Base-by-base conservation (phyloP, 1,140 invertebrate genomes). In the Proctacanthus coquilletti region DNA sequence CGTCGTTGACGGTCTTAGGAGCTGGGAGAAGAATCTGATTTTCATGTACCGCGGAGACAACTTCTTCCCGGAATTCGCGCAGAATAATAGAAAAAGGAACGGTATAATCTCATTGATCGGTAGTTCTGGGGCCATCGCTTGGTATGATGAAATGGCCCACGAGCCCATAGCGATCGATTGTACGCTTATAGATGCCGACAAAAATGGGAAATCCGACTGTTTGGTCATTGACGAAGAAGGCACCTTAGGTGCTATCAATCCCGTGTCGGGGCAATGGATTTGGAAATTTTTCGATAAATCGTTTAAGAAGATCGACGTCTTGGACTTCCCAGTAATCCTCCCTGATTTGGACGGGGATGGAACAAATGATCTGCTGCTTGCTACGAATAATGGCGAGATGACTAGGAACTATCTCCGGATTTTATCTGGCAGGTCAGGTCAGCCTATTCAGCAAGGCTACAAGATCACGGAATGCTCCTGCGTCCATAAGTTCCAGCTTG, bases 301-400 rank as follows among this genome's bases (percentile, higher is more conserved):
- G 41, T 61, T 46, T 36, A 65, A 48, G 39, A 66, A 64, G 60
- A 40, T 70, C 33, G 62, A 60, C 40, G 53, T 58, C 10, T 61
- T 77, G 17, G 72, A 77, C 46, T 74, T 83, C 46, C 80, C 80
- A 2, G 49, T 80, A 10, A 51, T 77, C n/a, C 45, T 82, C 31
- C 71, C 75, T 20, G 81, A 84, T 54, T 60, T 81, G 17, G 69
- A 83, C 59, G 66, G 66, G 2, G 80, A 84, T 60, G 67, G 67
- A 34, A 64, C 78, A 1, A 63, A 69, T 47, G 81, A 84, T 47
- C 60, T 84, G 20, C 49, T 81, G 10, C 69, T 66, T 34, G 61
- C 58, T 20, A 68, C 66, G n/a, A 52, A 72, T 25, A 55, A 51
- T n/a, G 51, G 53, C 11, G 61, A 63, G 43, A 55, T 53, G 29